Percentiles rank a stretch among this genome's conserved stretches.
Evolutionary conservation across 2,888 invertebrate species (phyloP).

Genomic region (Phania funesta): DNA sequence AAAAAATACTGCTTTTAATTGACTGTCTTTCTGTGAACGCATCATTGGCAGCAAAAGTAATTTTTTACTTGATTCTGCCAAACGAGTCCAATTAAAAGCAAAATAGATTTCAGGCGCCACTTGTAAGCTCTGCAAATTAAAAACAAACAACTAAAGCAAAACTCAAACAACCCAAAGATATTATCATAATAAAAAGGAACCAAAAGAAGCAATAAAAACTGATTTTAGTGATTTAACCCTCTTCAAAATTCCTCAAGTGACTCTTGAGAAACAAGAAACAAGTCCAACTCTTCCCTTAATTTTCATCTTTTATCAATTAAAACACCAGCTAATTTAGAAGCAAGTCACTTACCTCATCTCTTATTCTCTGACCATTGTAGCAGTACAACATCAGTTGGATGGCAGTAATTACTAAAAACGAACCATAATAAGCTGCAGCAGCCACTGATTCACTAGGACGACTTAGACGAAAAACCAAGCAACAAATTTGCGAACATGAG

Average conservation of each 20-base stretch:
- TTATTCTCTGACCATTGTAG: constrained; percentile 56
- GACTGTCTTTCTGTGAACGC: constrained; percentile 36
- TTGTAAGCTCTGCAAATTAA: constrained; percentile 33
- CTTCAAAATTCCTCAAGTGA: too few species aligned
- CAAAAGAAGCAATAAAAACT: too few species aligned
- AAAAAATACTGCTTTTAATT: constrained; percentile 44
- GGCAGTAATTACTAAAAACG: constrained; percentile 36
- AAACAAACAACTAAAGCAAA: not conserved
- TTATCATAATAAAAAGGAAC: too few species aligned
- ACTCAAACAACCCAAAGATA: too few species aligned
- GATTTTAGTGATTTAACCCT: too few species aligned
- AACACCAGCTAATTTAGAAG: too few species aligned
- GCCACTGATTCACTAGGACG: not conserved
- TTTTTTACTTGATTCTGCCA: constrained; percentile 28
- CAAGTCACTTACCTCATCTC: constrained; percentile 28
- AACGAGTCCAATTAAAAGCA: constrained; percentile 46
- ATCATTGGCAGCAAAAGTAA: constrained; percentile 52
- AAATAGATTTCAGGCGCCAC: constrained; percentile 49
- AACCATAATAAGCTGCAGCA: not conserved
- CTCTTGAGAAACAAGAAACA: too few species aligned
- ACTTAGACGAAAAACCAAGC: constrained; percentile 47
- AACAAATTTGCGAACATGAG: constrained; percentile 51
- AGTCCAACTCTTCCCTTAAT: too few species aligned
- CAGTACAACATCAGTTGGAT: constrained; percentile 58
- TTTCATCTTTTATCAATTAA: too few species aligned